Evolutionary conservation across 2,113 vertebrate species (phyloP).

Genomic region (Nothobranchius furzeri): DNA sequence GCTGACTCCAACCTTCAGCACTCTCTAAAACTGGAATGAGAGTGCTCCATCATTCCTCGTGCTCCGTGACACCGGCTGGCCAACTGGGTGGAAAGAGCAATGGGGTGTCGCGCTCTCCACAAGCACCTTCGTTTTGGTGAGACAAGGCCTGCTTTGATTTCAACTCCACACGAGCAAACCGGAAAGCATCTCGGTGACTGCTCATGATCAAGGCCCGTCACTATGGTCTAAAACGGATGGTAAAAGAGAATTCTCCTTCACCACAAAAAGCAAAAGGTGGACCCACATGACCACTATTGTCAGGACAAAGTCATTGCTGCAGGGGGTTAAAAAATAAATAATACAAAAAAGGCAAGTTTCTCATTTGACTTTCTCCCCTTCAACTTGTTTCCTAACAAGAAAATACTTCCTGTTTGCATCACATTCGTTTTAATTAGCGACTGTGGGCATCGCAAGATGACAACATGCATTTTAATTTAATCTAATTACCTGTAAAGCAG

Average conservation of each 20-base stretch:
- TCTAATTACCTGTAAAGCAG: slow-evolving; percentile 79
- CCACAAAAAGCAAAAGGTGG: background rate
- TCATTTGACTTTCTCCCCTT: slow-evolving; percentile 59
- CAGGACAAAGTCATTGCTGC: background rate
- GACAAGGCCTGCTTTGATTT: slow-evolving; percentile 50
- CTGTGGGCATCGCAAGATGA: slow-evolving; percentile 60
- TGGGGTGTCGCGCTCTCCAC: slow-evolving; percentile 63
- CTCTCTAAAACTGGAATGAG: slow-evolving; percentile 76
- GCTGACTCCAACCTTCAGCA: slow-evolving; percentile 74
- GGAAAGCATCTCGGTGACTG: slow-evolving; percentile 36
- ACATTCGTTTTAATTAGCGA: slow-evolving; percentile 80
- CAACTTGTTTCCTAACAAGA: slow-evolving; percentile 62
- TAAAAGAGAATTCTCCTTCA: background rate
- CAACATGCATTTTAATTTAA: slow-evolving; percentile 82
- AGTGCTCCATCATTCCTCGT: slow-evolving; percentile 77
- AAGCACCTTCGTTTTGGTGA: slow-evolving; percentile 48
- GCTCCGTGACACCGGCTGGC: slow-evolving; percentile 64
- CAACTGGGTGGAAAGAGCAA: slow-evolving; percentile 70
- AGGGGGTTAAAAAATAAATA: slow-evolving; percentile 4
- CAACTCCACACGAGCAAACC: slow-evolving; percentile 36
- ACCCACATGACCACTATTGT: background rate
- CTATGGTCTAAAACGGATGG: background rate
- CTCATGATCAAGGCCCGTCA: slow-evolving; percentile 44
- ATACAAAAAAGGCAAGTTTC: slow-evolving; percentile 11
- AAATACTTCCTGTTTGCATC: slow-evolving; percentile 62